Percentiles rank a stretch among this genome's conserved stretches.
Conservation (phyloP, 2,113 vertebrate species). For the Ictidomys tridecemlineatus region DNA sequence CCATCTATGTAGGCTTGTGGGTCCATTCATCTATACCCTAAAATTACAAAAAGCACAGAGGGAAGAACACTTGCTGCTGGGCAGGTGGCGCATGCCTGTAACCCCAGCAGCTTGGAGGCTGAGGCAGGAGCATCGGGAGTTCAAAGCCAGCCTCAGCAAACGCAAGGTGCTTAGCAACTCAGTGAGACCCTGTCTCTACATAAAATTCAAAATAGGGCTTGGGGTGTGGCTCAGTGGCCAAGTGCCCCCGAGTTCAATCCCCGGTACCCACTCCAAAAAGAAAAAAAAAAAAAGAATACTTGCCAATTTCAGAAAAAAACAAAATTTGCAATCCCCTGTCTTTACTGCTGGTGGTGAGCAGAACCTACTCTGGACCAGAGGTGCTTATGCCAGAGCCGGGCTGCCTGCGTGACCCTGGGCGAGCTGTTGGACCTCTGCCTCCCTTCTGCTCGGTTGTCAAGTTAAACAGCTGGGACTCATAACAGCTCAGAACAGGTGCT, state of each 20-base stretch:
- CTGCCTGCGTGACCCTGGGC: not conserved
- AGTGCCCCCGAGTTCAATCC: too few relatives aligned
- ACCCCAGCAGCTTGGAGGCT: too few relatives aligned
- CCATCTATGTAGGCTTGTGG: not conserved
- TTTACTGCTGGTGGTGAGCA: not conserved
- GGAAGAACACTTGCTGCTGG: not conserved
- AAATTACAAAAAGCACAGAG: not conserved
- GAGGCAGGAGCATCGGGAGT: too few relatives aligned
- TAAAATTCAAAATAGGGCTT: too few relatives aligned
- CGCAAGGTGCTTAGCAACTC: too few relatives aligned
- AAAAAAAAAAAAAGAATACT: not conserved
- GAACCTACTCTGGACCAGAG: not conserved
- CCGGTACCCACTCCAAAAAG: too few relatives aligned
- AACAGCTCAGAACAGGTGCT: not conserved
- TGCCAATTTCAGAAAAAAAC: not conserved
- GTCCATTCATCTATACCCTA: not conserved
- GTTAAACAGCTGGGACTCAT: not conserved
- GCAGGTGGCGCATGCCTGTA: too few relatives aligned
- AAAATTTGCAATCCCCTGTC: not conserved
- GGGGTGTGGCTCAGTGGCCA: too few relatives aligned
- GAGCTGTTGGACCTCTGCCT: not conserved
- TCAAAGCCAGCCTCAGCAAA: too few relatives aligned
- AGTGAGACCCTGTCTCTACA: too few relatives aligned
- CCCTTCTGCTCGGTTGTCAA: not conserved
- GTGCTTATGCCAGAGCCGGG: not conserved